These are phyloP conservation scores for Phrixothrix hirtus DNA, from an alignment of 2,888 invertebrate species.

Conservation along the genomic window DNA sequence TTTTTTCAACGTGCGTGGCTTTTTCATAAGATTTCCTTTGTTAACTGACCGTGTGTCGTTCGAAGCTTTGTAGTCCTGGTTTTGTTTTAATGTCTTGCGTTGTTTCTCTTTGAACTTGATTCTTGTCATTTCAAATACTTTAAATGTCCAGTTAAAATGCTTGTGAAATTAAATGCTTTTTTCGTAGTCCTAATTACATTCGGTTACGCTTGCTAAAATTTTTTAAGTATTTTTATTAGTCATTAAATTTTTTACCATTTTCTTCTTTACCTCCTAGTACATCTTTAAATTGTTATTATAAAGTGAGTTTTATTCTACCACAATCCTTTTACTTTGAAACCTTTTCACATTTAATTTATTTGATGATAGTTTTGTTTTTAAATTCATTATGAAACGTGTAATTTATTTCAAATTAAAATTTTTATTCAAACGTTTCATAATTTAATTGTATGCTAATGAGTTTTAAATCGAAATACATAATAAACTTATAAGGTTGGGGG, in stretches of 20 bases:
- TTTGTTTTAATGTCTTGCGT: conserved; percentile 29
- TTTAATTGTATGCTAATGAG: too few relatives aligned
- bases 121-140: conserved; percentile 35
- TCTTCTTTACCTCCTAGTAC: conserved; percentile 2
- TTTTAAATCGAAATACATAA: too few relatives aligned
- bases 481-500: too few relatives aligned
- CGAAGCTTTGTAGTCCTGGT: conserved; percentile 23
- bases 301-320: background rate
- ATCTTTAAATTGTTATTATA: conserved; percentile 7
- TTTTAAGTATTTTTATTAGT: conserved; percentile 38
- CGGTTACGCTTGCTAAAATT: conserved; percentile 22
- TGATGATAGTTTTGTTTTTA: background rate
- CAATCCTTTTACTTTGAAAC: background rate
- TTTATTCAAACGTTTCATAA: too few relatives aligned
- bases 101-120: conserved; percentile 33
- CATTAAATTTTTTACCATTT: conserved; percentile 25
- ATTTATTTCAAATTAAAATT: too few relatives aligned
- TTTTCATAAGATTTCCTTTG: too few relatives aligned
- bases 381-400: background rate
- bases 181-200: conserved; percentile 33
- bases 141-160: conserved; percentile 35
- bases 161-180: conserved; percentile 40
- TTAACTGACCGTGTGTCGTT: too few relatives aligned
- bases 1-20: too few relatives aligned
- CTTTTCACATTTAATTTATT: background rate